A percentile compares a stretch with the other conserved stretches of the same genome.
Conservation (phyloP, 1,140 invertebrate species). For the Radopholus similis region DNA sequence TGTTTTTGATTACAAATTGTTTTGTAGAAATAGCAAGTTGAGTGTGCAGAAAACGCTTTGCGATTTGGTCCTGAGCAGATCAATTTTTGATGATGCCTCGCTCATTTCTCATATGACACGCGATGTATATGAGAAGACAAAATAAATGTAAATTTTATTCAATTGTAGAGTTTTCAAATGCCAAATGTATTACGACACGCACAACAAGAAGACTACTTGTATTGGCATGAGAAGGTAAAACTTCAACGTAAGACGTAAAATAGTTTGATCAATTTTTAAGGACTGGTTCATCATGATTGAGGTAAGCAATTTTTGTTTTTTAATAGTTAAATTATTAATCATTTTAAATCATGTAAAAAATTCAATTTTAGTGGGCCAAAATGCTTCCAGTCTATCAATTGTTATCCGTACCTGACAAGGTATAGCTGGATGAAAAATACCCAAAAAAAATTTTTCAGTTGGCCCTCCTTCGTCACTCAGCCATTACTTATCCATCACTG, state of each 20-base stretch:
- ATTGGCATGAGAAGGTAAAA: slow-evolving; percentile 59
- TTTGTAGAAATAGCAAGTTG: slow-evolving; percentile 29
- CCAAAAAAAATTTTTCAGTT: slow-evolving; percentile 31
- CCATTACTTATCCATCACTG: slow-evolving; percentile 58
- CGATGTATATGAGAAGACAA: neutral
- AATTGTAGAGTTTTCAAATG: slow-evolving; percentile 18
- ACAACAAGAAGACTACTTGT: slow-evolving; percentile 42
- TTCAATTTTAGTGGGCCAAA: slow-evolving; percentile 60
- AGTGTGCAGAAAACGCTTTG: slow-evolving; percentile 31
- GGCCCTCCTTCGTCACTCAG: slow-evolving; percentile 57
- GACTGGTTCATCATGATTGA: no score
- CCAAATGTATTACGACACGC: slow-evolving; percentile 24
- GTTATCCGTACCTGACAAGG: slow-evolving; percentile 50
- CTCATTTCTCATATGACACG: neutral
- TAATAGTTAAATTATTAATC: no score
- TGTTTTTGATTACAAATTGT: slow-evolving; percentile 14
- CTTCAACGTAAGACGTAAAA: no score
- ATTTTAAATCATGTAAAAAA: no score
- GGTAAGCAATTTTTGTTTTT: no score
- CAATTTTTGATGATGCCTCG: neutral
- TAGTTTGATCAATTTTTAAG: no score
- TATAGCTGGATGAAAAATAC: slow-evolving; percentile 10
- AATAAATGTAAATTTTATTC: slow-evolving; percentile 4
- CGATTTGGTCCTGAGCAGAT: slow-evolving; percentile 1
- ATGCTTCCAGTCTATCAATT: slow-evolving; percentile 48